phyloP scores from a whole-genome alignment of 1,140 invertebrate genomes.

The Atta colombica region DNA sequence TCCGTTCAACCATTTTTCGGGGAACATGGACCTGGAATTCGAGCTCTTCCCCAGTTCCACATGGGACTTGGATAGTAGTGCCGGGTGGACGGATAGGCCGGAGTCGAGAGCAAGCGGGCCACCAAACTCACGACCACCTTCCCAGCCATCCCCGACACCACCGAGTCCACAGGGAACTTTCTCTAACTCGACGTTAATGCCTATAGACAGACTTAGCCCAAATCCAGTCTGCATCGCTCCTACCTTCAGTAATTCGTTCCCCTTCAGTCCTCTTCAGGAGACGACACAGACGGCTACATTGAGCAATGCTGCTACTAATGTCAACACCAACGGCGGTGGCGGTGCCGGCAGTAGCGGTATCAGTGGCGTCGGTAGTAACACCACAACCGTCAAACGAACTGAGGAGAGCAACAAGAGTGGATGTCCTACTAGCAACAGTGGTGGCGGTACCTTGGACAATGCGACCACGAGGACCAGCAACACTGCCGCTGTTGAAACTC shows the following conservation, averaged over 20 bases:
- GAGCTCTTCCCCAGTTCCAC: constrained; percentile 88
- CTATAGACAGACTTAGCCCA: constrained; percentile 84
- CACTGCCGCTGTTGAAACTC: constrained; percentile 64
- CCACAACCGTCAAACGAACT: constrained; percentile 40
- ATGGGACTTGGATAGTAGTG: constrained; percentile 85
- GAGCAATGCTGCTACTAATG: constrained; percentile 60
- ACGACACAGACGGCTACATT: constrained; percentile 78
- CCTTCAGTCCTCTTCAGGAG: constrained; percentile 88
- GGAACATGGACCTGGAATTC: constrained; percentile 88
- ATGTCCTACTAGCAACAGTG: constrained; percentile 53
- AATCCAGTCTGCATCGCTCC: constrained; percentile 80
- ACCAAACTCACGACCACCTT: constrained; percentile 87
- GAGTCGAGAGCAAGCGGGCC: constrained; percentile 88
- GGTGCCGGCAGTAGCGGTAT: constrained; percentile 14
- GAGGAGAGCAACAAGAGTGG: constrained; percentile 52
- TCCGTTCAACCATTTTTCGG: constrained; percentile 83
- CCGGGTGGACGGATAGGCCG: constrained; percentile 84
- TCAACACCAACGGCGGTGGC: constrained; percentile 64
- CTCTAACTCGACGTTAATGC: constrained; percentile 76
- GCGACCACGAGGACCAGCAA: constrained; percentile 23
- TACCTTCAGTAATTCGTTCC: constrained; percentile 87
- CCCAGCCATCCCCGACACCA: constrained; percentile 84
- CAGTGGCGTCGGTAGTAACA: constrained; percentile 28
- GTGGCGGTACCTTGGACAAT: constrained; percentile 23
- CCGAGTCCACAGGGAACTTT: constrained; percentile 79